Evolutionary conservation across 2,113 vertebrate genomes (phyloP).

Genomic region (Ivindomyrus marchei): DNA sequence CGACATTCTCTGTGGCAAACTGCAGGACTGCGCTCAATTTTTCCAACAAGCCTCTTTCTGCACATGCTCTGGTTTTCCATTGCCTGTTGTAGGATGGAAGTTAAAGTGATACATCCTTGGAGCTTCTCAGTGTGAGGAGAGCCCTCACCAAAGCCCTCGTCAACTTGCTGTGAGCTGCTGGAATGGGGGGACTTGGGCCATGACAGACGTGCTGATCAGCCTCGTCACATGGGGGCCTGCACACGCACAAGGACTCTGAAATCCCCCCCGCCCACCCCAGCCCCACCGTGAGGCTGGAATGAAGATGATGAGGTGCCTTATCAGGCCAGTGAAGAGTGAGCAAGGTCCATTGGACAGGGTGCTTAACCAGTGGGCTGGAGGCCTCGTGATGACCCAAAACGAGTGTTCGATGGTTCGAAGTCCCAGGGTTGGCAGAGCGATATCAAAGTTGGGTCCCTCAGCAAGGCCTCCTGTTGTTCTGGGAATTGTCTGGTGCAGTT

Average conservation of each 20-base stretch:
- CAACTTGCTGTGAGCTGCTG: background rate
- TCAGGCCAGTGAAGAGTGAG: background rate
- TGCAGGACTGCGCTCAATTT: background rate
- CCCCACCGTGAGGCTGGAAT: background rate
- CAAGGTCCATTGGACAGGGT: background rate
- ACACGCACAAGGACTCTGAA: background rate
- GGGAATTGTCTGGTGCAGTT: background rate
- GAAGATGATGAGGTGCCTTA: background rate
- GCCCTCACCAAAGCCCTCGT: background rate
- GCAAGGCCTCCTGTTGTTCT: no score
- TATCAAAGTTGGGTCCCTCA: background rate
- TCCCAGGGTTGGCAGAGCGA: background rate
- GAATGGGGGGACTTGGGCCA: background rate
- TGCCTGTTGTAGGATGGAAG: background rate
- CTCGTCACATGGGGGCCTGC: background rate
- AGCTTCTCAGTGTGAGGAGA: background rate
- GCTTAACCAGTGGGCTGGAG: background rate
- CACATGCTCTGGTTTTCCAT: background rate
- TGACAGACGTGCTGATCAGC: background rate
- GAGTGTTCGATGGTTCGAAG: background rate
- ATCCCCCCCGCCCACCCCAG: background rate
- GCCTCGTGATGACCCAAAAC: background rate
- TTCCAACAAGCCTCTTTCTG: background rate
- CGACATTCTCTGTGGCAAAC: background rate
- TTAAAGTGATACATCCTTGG: background rate